These are phyloP conservation scores for Riparia riparia DNA, from an alignment of 2,113 vertebrate genomes.

Conservation along the genomic window DNA sequence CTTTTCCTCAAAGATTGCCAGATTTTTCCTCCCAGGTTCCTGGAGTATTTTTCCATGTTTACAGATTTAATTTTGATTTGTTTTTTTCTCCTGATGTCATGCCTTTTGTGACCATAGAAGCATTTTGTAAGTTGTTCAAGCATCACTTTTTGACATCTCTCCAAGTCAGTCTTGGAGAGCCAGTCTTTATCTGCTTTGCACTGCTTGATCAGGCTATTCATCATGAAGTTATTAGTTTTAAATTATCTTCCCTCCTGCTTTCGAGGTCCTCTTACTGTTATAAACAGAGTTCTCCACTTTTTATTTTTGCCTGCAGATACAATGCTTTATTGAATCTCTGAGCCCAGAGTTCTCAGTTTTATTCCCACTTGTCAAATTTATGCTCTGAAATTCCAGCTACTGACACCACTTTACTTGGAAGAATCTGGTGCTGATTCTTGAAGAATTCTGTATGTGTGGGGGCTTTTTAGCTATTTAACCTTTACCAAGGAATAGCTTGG, in stretches of 20 bases:
- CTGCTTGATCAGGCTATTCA: not conserved
- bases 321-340: constrained; percentile 7
- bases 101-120: not conserved
- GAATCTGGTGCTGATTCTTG: not conserved
- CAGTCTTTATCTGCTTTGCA: not conserved
- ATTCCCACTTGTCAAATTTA: not conserved
- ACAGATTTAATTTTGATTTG: not conserved
- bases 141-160: not conserved
- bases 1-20: not conserved
- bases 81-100: not conserved
- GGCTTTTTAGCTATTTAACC: not conserved
- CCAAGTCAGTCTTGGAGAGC: not conserved
- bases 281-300: not conserved
- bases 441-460: not conserved
- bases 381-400: constrained; percentile 10
- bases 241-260: not conserved
- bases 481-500: not conserved
- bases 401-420: not conserved
- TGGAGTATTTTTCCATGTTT: not conserved
- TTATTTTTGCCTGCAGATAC: not conserved
- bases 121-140: not conserved
- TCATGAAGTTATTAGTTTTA: not conserved
- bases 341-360: constrained; percentile 7
- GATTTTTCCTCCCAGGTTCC: not conserved
- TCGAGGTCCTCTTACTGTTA: not conserved